Conservation (phyloP, 2,888 invertebrate species). For the Chrysodeixis includens region DNA sequence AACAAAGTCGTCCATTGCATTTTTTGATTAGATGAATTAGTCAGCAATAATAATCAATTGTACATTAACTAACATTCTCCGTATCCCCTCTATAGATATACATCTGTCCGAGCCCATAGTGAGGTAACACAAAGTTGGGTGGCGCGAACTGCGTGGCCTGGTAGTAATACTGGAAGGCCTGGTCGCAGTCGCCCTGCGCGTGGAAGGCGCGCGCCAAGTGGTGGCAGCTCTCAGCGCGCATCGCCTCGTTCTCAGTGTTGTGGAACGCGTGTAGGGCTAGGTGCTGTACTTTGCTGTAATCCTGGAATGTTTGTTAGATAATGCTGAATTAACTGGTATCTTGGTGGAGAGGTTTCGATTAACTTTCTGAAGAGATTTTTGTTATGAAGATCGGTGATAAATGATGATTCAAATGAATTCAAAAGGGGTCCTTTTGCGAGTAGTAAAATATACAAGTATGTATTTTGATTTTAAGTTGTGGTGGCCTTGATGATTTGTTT, state of each 20-base stretch:
- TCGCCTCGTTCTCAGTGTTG: conserved; percentile 99
- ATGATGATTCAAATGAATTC: too few species aligned
- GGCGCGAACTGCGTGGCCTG: conserved; percentile 99
- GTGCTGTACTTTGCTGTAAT: conserved; percentile 98
- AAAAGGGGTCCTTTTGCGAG: too few species aligned
- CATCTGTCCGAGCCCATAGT: conserved; percentile 99
- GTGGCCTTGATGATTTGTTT: too few species aligned
- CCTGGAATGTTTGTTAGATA: conserved; percentile 80
- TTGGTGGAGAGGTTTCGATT: too few species aligned
- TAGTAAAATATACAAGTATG: too few species aligned
- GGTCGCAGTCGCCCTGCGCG: conserved; percentile 97
- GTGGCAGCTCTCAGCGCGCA: conserved; percentile 99
- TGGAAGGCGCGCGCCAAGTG: conserved; percentile 99
- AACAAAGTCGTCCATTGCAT: too few species aligned
- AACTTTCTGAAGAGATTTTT: too few species aligned
- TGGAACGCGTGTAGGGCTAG: conserved; percentile 99
- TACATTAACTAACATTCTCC: conserved; percentile 96
- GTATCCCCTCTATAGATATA: conserved; percentile 98
- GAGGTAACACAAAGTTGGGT: conserved; percentile 97
- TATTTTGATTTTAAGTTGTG: too few species aligned
- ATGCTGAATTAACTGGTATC: too few species aligned
- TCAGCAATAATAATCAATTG: too few species aligned
- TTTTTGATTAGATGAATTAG: too few species aligned
- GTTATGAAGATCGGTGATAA: too few species aligned
- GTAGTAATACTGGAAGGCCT: conserved; percentile 99